Base-by-base conservation (phyloP, 2,888 invertebrate genomes). In the Molanna angustata region DNA sequence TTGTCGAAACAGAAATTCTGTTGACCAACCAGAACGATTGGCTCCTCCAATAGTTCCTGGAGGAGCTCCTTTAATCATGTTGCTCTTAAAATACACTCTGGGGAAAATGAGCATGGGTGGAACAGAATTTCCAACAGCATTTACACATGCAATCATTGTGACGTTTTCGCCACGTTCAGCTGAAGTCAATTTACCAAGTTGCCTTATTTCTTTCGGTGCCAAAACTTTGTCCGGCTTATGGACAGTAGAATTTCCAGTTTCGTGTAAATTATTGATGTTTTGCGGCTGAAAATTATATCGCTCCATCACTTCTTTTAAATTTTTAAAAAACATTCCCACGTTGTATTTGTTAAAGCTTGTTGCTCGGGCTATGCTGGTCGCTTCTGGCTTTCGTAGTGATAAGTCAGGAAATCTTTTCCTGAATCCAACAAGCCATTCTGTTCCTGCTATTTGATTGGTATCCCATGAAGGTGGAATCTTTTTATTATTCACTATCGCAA, bases 381-480 rank as follows among this genome's bases (percentile, higher is more conserved):
- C 16, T 17, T 48, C 48, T 14, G 48, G 40, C n/a, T 48, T 48
- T 18, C 40, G 19, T 3, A 48, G 21, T 1, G 13, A 6, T 22
- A 48, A 31, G 2, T n/a, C 14, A 1, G 40, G 16, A 3, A 22
- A 21, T 35, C 48, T 7, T 44, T 31, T 1, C 1, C 27, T 4
- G n/a, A 44, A 44, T 1, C 44, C 44, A 9, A 4, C 4, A 16
- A 33, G n/a, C 46, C 35, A 46, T 7, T 46, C 46, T 35, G 4
- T 19, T 2, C 46, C 35, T 27, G 31, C 43, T 14, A 21, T 2
- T 16, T 16, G 13, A 9, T 43, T 4, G 11, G 2, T 2, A 2
- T 2, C 19, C 43, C 43, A 43, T 14, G 35, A 35, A 13, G 9
- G 4, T 6, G 35, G 35, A 13, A 35, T 7, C 4, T 35, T 9